phyloP scores from a whole-genome alignment of 2,888 invertebrate genomes.

The Trissolcus brochymenae region DNA sequence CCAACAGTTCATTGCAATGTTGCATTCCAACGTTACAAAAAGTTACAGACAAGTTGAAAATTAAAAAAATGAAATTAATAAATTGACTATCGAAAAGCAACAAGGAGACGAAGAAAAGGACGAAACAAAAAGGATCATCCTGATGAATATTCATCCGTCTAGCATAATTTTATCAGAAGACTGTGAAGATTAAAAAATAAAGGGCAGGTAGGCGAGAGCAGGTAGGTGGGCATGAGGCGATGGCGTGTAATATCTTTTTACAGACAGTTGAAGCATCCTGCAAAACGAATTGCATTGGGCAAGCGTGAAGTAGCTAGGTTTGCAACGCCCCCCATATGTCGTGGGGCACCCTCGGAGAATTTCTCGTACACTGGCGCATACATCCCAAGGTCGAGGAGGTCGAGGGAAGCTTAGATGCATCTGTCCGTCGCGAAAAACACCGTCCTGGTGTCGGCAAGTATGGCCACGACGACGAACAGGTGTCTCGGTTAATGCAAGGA shows the following conservation, averaged over 20 bases:
- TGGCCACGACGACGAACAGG: conserved; percentile 65
- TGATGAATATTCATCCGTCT: too few relatives aligned
- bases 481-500: conserved; percentile 67
- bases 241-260: conserved; percentile 32
- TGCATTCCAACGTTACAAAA: not conserved
- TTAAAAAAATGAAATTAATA: conserved; percentile 14
- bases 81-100: not conserved
- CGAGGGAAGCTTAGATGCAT: conserved; percentile 52
- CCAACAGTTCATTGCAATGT: not conserved
- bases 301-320: conserved; percentile 56
- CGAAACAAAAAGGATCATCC: too few relatives aligned
- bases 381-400: conserved; percentile 62
- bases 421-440: not conserved
- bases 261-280: conserved; percentile 51
- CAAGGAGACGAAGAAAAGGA: not conserved
- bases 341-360: conserved; percentile 32
- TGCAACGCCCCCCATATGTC: conserved; percentile 73
- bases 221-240: conserved; percentile 12
- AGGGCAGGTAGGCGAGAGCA: conserved; percentile 27
- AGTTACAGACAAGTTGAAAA: not conserved
- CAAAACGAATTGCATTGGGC: conserved; percentile 53
- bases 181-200: too few relatives aligned
- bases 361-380: conserved; percentile 40
- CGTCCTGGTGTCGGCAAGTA: too few relatives aligned
- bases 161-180: too few relatives aligned